A percentile compares a stretch with the other conserved stretches of the same genome.
Evolutionary conservation across 2,888 invertebrate species (phyloP).

Genomic region (Balanococcus diminutus): DNA sequence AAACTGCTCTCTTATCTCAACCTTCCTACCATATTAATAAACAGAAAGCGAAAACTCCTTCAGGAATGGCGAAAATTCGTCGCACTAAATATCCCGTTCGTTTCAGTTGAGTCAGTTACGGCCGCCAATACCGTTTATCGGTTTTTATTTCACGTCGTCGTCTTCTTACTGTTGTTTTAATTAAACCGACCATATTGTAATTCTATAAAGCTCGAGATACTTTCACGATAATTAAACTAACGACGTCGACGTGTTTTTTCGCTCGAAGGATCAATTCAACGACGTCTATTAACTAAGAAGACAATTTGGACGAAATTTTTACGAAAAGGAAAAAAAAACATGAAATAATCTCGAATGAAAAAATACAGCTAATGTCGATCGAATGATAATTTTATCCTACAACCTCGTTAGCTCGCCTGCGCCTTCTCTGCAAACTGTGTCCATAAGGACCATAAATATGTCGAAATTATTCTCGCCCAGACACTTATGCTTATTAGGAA

Average conservation of each 20-base stretch:
- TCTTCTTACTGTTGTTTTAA: neutral
- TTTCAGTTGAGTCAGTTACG: neutral
- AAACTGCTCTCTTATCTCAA: neutral
- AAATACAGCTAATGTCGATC: no score
- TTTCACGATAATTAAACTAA: conserved; percentile 24
- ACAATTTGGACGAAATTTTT: no score
- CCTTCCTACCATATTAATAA: neutral
- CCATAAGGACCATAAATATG: neutral
- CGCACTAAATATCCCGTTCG: neutral
- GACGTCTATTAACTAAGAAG: neutral
- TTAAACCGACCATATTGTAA: neutral
- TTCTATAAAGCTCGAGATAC: neutral
- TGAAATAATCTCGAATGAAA: no score
- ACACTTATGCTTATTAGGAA: neutral
- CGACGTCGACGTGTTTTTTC: neutral
- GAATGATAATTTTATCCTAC: neutral
- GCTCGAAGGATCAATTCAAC: neutral
- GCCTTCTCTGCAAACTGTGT: neutral
- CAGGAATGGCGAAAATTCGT: conserved; percentile 3
- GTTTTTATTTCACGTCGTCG: neutral
- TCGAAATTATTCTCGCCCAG: neutral
- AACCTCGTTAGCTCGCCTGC: neutral
- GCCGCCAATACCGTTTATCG: neutral
- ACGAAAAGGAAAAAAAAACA: no score
- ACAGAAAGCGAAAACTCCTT: neutral